Percentiles rank a stretch among this genome's conserved stretches.
Evolutionary conservation across 2,888 invertebrate genomes (phyloP).

Genomic region (Oscheius onirici): DNA sequence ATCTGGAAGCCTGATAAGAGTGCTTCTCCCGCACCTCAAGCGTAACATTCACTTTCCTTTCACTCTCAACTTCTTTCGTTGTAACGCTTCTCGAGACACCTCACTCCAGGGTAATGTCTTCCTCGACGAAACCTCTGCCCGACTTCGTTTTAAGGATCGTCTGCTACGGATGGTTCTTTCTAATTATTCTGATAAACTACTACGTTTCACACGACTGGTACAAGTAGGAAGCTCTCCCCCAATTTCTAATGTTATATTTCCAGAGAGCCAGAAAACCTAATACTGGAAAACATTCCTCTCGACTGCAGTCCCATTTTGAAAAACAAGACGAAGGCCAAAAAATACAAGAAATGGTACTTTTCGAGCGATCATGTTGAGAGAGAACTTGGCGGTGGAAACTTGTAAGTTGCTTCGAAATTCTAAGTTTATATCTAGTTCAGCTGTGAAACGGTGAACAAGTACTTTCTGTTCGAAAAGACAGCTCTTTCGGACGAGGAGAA

Average conservation of each 20-base stretch:
- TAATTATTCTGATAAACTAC: background rate
- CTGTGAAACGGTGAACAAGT: conserved; percentile 28
- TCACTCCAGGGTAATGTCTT: no score
- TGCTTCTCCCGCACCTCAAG: no score
- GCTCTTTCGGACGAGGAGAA: conserved; percentile 25
- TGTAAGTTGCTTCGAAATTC: conserved; percentile 17
- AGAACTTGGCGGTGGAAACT: conserved; percentile 15
- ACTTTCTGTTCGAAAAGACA: conserved; percentile 23
- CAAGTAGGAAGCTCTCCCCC: background rate
- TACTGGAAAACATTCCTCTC: conserved; percentile 22
- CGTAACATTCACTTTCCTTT: background rate
- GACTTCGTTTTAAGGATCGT: background rate
- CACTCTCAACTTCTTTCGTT: background rate
- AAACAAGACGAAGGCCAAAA: conserved; percentile 4
- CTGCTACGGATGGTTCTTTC: conserved; percentile 4
- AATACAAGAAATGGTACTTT: conserved; percentile 26
- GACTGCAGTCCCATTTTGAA: conserved; percentile 19
- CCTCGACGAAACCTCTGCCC: background rate
- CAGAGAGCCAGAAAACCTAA: conserved; percentile 19
- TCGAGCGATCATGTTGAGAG: background rate
- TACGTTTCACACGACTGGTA: conserved; percentile 5
- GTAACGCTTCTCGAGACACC: background rate
- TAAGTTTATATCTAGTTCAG: background rate
- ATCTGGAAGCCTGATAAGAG: no score
- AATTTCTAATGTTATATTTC: background rate